A percentile compares a stretch with the other conserved stretches of the same genome.
Conservation (phyloP, 2,113 vertebrate species). For the Lampris incognitus region DNA sequence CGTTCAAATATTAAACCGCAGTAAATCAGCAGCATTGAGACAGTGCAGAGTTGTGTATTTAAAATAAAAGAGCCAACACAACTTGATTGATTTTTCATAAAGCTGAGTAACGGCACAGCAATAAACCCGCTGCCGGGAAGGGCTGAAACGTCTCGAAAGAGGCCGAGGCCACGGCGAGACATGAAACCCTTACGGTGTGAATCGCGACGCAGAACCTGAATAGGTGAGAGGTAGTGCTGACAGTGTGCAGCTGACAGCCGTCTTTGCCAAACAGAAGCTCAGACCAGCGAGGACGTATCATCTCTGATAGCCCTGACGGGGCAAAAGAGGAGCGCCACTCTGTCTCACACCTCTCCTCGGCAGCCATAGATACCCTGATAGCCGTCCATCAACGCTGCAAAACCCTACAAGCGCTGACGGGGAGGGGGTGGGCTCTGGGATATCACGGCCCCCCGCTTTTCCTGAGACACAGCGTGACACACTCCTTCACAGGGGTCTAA, state of each 20-base stretch:
- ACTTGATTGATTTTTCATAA: neutral
- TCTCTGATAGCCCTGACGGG: slow-evolving; percentile 39
- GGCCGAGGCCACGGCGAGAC: slow-evolving; percentile 7
- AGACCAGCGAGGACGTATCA: slow-evolving; percentile 41
- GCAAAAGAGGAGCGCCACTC: slow-evolving; percentile 5
- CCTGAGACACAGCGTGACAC: neutral
- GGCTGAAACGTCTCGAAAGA: slow-evolving; percentile 25
- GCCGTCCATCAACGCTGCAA: neutral
- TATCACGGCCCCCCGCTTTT: neutral
- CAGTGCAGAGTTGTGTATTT: too few species aligned
- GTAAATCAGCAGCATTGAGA: neutral
- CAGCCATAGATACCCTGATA: slow-evolving; percentile 12
- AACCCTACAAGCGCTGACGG: neutral
- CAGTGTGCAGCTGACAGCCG: slow-evolving; percentile 46
- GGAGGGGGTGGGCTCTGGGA: slow-evolving; percentile 14
- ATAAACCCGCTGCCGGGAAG: neutral
- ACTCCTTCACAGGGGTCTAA: slow-evolving; percentile 5
- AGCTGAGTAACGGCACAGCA: neutral
- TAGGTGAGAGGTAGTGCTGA: slow-evolving; percentile 38
- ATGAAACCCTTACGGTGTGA: slow-evolving; percentile 24
- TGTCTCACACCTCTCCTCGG: slow-evolving; percentile 13
- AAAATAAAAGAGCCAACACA: neutral
- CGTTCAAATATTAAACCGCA: neutral
- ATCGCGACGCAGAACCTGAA: slow-evolving; percentile 28
- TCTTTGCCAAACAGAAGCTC: slow-evolving; percentile 29